Conservation (phyloP, 2,888 invertebrate species). For the Orthosia gracilis region DNA sequence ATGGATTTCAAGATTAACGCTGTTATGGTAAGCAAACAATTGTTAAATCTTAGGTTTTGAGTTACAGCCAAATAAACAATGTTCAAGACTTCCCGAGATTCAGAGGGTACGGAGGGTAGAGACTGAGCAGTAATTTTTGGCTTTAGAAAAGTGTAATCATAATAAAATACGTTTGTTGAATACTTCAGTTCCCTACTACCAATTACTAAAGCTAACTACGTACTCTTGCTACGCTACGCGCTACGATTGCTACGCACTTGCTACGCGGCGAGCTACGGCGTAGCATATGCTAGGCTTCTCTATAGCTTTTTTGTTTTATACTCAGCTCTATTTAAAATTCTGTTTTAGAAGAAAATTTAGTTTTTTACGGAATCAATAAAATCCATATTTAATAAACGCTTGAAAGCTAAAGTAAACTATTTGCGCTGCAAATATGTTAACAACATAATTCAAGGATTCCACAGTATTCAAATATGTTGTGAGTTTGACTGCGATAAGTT, state of each 20-base stretch:
- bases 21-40: conserved; percentile 94
- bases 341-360: background rate
- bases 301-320: background rate
- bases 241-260: conserved; percentile 4
- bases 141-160: background rate
- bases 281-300: background rate
- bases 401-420: conserved; percentile 5
- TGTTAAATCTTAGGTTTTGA: conserved; percentile 52
- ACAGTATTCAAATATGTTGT: background rate
- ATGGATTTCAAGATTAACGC: conserved; percentile 98
- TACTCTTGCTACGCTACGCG: conserved; percentile 11
- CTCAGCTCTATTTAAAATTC: background rate
- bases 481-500: background rate
- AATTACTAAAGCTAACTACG: no score
- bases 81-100: background rate
- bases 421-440: conserved; percentile 15
- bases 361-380: conserved; percentile 4
- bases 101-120: no score
- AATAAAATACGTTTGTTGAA: background rate
- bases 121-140: background rate
- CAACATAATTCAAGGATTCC: background rate
- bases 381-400: background rate
- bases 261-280: conserved; percentile 18
- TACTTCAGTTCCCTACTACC: no score
- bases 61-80: background rate